Base-by-base conservation (phyloP, 1,140 invertebrate species). In the Dendrolimus punctatus region DNA sequence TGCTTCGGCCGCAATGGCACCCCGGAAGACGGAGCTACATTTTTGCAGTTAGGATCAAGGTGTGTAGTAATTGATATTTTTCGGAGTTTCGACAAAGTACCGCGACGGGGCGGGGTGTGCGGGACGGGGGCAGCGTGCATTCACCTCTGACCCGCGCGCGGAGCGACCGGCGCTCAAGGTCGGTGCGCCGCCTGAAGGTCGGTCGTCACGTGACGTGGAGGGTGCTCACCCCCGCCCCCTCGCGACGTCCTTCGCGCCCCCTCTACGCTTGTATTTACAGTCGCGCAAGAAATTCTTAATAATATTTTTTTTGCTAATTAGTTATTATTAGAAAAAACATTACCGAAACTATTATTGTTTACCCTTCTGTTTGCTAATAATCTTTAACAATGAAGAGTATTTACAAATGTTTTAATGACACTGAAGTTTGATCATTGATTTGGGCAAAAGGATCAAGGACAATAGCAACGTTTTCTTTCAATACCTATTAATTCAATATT, bases 81-180 rank as follows among this genome's bases (percentile, higher is more conserved):
- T 45, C 56, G 41, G 61, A 57, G 50, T 58, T 53, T 62, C 62
- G 64, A 23, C 23, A 23, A 23, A 57, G 57, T 23, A n/a, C 39
- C 44, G 60, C 55, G 55, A 55, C 48, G 55, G 9, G 39, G 44
- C 43, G 39, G 46, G 53, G 58, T 36, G 40, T 39, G 41, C 40
- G 42, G 42, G 58, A 55, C 40, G 64, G 52, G 53, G 63, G 49
- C 55, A 64, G 71, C 78, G 81, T 81, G 76, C 81, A 79, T 85
- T 85, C 80, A 85, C 81, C 81, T 85, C 81, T 85, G 81, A 85
- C 81, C 81, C 78, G 81, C 76, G 65, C 66, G 80, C 75, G 79
- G 77, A 72, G 69, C 77, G 80, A 78, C 69, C 76, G 76, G 65
- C 73, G 73, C 78, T 81, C 81, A 85, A 82, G 81, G 81, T 85